A percentile compares a stretch with the other conserved stretches of the same genome.
Evolutionary conservation across 1,140 invertebrate genomes (phyloP).

Genomic region (Apocrypta bakeri): DNA sequence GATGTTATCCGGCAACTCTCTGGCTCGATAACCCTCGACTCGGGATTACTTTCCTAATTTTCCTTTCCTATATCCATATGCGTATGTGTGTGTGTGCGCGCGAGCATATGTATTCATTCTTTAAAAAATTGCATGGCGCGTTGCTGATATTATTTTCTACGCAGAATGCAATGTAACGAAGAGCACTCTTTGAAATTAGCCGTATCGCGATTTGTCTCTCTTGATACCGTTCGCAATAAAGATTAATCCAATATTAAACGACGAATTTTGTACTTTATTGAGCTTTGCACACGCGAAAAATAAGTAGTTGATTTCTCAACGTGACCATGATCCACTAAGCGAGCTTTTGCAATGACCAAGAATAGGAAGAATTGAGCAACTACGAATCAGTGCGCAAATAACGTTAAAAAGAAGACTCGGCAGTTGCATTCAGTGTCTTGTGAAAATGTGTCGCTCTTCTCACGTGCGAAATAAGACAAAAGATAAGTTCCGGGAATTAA

Average conservation of each 20-base stretch:
- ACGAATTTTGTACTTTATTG: too few species aligned
- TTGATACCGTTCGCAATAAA: too few species aligned
- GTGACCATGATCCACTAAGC: too few species aligned
- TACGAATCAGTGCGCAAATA: background rate
- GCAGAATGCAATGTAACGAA: too few species aligned
- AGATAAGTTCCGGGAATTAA: background rate
- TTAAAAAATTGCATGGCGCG: background rate
- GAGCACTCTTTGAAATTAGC: too few species aligned
- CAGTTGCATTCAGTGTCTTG: background rate
- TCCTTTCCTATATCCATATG: background rate
- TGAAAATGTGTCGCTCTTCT: background rate
- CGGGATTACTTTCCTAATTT: slow-evolving; percentile 48
- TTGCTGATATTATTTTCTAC: background rate
- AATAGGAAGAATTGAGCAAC: too few species aligned
- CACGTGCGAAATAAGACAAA: background rate
- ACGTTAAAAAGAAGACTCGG: background rate
- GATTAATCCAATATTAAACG: too few species aligned
- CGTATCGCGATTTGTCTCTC: too few species aligned
- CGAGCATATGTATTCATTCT: too few species aligned
- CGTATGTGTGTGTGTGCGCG: too few species aligned
- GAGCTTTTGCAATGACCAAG: background rate
- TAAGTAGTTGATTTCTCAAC: too few species aligned
- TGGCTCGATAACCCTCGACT: slow-evolving; percentile 27
- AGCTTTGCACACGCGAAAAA: too few species aligned
- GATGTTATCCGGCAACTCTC: background rate